Evolutionary conservation across 1,140 invertebrate genomes (phyloP).

Genomic region (Trinorchestia longiramus): DNA sequence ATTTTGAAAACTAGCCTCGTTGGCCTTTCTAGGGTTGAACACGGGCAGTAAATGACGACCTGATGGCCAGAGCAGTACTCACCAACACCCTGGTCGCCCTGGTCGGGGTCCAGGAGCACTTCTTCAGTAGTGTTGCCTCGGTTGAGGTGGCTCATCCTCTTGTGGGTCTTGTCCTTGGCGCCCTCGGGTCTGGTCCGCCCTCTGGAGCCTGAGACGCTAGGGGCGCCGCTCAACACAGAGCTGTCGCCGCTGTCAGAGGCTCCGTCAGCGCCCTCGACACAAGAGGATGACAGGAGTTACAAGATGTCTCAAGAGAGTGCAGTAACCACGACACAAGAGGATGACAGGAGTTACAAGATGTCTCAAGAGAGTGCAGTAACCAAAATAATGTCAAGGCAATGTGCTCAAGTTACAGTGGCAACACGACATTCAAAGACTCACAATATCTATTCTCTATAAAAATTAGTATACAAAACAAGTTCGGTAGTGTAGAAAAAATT

Average conservation of each 20-base stretch:
- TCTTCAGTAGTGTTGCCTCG: conserved; percentile 46
- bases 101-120: not conserved
- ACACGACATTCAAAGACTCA: no score
- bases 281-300: not conserved
- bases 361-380: no score
- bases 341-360: no score
- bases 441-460: no score
- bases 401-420: no score
- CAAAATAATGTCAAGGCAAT: no score
- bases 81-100: not conserved
- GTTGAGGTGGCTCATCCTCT: conserved; percentile 56
- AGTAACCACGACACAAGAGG: not conserved
- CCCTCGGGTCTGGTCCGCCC: conserved; percentile 26
- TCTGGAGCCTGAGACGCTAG: not conserved
- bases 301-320: no score
- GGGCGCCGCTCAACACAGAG: not conserved
- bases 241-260: not conserved
- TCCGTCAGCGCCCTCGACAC: not conserved
- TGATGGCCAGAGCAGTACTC: not conserved
- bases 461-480: no score
- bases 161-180: conserved; percentile 56
- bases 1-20: no score
- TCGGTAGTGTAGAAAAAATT: no score
- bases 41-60: no score
- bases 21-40: no score